A percentile compares a stretch with the other conserved stretches of the same genome.
These are phyloP conservation scores for Callinectes sapidus DNA, from an alignment of 2,888 invertebrate genomes.

Conservation along the genomic window DNA sequence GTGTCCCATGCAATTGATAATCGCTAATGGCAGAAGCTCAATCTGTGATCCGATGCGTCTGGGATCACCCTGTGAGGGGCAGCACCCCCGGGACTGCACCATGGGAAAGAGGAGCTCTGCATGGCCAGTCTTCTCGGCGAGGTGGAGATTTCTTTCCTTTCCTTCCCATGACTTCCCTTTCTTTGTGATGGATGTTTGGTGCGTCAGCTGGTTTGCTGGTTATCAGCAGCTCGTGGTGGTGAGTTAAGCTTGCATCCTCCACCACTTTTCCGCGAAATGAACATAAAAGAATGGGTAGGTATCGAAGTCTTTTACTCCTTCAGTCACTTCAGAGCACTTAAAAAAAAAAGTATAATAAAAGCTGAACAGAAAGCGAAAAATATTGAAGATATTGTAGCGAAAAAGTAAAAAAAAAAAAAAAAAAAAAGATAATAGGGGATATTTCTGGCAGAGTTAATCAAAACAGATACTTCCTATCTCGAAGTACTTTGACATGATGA, in stretches of 20 bases:
- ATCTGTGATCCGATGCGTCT: neutral
- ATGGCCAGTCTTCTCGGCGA: neutral
- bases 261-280: neutral
- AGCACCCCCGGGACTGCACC: neutral
- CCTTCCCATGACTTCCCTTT: conserved; percentile 1
- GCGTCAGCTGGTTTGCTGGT: conserved; percentile 19
- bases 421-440: too few species aligned
- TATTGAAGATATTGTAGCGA: too few species aligned
- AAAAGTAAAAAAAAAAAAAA: too few species aligned
- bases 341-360: neutral
- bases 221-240: too few species aligned
- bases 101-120: neutral
- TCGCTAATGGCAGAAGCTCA: neutral
- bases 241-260: neutral
- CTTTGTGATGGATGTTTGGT: neutral
- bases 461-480: too few species aligned
- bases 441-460: too few species aligned
- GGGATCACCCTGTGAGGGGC: neutral
- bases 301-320: neutral
- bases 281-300: neutral
- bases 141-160: neutral
- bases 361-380: neutral
- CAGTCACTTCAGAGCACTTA: neutral
- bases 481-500: too few species aligned
- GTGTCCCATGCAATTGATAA: neutral